A percentile compares a stretch with the other conserved stretches of the same genome.
Evolutionary conservation across 2,888 invertebrate genomes (phyloP).

Genomic region (Strigamia maritima): DNA sequence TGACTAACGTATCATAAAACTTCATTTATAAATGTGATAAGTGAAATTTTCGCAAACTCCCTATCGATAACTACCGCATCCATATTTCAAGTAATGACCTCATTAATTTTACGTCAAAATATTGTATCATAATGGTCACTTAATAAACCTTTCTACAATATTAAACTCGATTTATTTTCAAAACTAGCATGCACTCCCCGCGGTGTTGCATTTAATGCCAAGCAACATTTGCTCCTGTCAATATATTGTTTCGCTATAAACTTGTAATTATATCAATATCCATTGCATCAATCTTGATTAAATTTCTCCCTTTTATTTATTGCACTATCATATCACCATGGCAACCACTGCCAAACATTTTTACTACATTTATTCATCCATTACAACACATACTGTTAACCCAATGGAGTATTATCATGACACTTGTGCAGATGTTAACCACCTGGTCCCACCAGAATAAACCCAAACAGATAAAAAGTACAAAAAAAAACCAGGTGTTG

Average conservation of each 20-base stretch:
- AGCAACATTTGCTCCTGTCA: neutral
- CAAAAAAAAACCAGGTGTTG: slow-evolving; percentile 2
- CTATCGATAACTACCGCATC: too few relatives aligned
- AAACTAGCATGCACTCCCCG: neutral
- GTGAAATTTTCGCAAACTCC: too few relatives aligned
- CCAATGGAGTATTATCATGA: neutral
- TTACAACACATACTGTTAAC: neutral
- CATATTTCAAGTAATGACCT: too few relatives aligned
- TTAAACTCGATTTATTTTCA: neutral
- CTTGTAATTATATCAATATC: slow-evolving; percentile 17
- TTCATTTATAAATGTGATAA: too few relatives aligned
- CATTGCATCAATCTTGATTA: slow-evolving; percentile 16
- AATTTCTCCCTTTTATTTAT: slow-evolving; percentile 11
- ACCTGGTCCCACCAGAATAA: neutral
- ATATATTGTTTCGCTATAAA: neutral
- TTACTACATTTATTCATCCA: neutral
- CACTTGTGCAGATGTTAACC: slow-evolving; percentile 19
- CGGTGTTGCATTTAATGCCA: neutral
- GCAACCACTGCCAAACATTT: neutral
- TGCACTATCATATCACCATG: neutral
- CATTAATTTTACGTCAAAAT: neutral
- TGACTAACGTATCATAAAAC: too few relatives aligned
- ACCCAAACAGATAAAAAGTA: neutral
- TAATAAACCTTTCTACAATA: neutral
- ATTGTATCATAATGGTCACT: neutral